Evolutionary conservation across 2,113 vertebrate genomes (phyloP).

Genomic region (rat (Rattus norvegicus)): GRCr8 NC_086026.1:8860501-8861000

Average conservation of each 20-base stretch:
- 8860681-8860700: neutral
- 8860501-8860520: slow-evolving; percentile 29
- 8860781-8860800: neutral
- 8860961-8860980: neutral
- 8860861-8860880: neutral
- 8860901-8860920: neutral
- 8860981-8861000: neutral
- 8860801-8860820: neutral
- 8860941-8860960: neutral
- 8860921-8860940: neutral
- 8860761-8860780: neutral
- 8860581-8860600: neutral
- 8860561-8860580: neutral
- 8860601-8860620: neutral
- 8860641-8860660: neutral
- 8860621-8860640: neutral
- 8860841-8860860: neutral
- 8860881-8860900: neutral
- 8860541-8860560: neutral
- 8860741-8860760: neutral
- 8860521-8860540: neutral
- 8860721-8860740: neutral
- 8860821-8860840: neutral
- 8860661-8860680: neutral
- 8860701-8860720: neutral